These are phyloP conservation scores for Rhagoletis pomonella DNA, from an alignment of 1,140 invertebrate species.

Conservation along the genomic window DNA sequence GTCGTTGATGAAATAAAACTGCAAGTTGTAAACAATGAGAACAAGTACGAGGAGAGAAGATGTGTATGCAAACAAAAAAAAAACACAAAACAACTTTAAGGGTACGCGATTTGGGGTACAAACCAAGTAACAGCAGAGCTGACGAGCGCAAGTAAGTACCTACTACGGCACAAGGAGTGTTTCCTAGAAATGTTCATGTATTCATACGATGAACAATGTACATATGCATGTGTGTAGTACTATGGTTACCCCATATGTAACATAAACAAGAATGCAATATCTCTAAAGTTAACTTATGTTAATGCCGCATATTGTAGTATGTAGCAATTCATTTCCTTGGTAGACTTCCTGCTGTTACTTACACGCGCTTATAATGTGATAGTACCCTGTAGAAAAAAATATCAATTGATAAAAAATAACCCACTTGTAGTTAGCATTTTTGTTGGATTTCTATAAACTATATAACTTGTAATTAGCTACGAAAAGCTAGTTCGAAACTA, in stretches of 20 bases:
- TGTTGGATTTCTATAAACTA: too few relatives aligned
- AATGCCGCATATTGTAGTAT: neutral
- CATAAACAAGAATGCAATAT: neutral
- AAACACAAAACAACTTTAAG: neutral
- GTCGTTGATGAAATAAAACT: neutral
- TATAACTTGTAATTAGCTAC: too few relatives aligned
- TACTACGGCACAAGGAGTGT: too few relatives aligned
- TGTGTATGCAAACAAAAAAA: neutral
- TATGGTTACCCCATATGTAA: too few relatives aligned
- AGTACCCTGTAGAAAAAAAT: neutral
- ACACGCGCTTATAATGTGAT: neutral
- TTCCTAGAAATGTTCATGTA: too few relatives aligned
- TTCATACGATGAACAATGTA: too few relatives aligned
- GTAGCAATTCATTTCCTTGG: conserved; percentile 47
- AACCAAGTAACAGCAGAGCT: neutral
- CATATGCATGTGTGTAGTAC: too few relatives aligned
- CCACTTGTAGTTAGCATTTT: too few relatives aligned
- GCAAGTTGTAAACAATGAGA: neutral
- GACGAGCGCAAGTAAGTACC: neutral
- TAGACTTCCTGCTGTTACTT: conserved; percentile 1
- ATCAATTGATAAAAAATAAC: too few relatives aligned
- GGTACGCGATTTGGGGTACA: neutral
- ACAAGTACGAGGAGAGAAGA: neutral
- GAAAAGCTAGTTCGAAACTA: too few relatives aligned
- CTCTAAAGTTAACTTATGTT: neutral